Percentiles rank a stretch among this genome's conserved stretches.
Conservation (phyloP, 2,113 vertebrate species). For the Myanophis thanlyinensis region DNA sequence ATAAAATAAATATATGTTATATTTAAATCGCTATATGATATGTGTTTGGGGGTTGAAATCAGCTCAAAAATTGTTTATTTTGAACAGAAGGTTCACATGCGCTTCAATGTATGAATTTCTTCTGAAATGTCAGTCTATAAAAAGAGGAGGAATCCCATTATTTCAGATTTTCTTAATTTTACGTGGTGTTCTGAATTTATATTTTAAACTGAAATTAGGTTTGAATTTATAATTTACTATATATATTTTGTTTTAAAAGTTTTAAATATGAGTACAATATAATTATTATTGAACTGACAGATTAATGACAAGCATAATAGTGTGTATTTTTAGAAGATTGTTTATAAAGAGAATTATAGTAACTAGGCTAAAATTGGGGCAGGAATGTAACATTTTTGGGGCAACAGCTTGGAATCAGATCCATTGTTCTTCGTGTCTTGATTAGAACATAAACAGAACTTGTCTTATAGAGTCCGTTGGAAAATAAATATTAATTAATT, state of each 20-base stretch:
- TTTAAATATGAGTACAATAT: too few relatives aligned
- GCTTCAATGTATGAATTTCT: not conserved
- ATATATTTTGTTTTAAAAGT: too few relatives aligned
- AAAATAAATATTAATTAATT: slow-evolving; percentile 50
- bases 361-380: slow-evolving; percentile 46
- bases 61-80: not conserved
- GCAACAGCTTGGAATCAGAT: slow-evolving; percentile 45
- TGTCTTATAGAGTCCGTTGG: slow-evolving; percentile 42
- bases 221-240: not conserved
- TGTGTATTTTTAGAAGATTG: slow-evolving; percentile 61
- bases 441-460: slow-evolving; percentile 56
- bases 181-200: not conserved
- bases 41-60: not conserved
- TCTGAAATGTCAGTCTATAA: not conserved
- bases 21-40: not conserved
- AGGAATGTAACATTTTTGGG: slow-evolving; percentile 50
- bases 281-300: not conserved
- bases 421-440: slow-evolving; percentile 55
- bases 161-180: not conserved
- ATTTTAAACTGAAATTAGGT: not conserved
- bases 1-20: not conserved
- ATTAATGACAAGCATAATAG: slow-evolving; percentile 26
- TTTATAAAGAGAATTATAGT: slow-evolving; percentile 56
- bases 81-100: not conserved
- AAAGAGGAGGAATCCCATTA: not conserved